Conservation (phyloP, 1,140 invertebrate species). For the Trichonephila clavata region DNA sequence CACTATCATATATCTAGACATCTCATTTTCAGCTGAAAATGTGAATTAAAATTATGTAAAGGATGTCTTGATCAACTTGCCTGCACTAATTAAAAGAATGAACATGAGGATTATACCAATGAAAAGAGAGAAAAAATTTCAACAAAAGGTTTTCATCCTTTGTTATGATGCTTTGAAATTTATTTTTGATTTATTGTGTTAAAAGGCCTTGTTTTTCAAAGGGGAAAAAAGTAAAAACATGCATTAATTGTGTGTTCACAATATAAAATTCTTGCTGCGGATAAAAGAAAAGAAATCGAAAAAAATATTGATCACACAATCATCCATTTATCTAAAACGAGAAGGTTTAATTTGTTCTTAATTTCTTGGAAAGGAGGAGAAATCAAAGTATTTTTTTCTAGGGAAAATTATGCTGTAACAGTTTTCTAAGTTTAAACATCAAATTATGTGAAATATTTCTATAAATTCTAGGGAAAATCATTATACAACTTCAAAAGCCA, state of each 20-base stretch:
- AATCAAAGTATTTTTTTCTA: too few relatives aligned
- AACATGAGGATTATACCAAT: not conserved
- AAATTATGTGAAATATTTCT: too few relatives aligned
- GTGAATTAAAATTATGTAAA: not conserved
- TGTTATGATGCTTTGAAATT: not conserved
- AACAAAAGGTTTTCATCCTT: not conserved
- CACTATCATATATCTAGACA: not conserved
- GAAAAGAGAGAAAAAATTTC: not conserved
- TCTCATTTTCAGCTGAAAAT: not conserved
- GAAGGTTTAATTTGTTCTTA: not conserved
- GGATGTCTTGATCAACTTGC: not conserved
- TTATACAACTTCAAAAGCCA: too few relatives aligned
- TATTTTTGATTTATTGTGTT: not conserved
- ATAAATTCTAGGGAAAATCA: too few relatives aligned
- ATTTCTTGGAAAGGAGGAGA: not conserved
- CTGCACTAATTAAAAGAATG: not conserved
- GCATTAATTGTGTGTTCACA: not conserved
- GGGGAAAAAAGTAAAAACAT: not conserved
- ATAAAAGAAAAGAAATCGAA: not conserved
- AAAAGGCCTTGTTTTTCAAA: not conserved
- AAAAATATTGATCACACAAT: not conserved
- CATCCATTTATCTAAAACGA: not conserved
- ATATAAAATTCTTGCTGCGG: not conserved
- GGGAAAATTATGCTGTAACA: too few relatives aligned
- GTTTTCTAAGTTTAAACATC: too few relatives aligned